Evolutionary conservation across 2,888 invertebrate genomes (phyloP).

Genomic region (Melieria crassipennis): DNA sequence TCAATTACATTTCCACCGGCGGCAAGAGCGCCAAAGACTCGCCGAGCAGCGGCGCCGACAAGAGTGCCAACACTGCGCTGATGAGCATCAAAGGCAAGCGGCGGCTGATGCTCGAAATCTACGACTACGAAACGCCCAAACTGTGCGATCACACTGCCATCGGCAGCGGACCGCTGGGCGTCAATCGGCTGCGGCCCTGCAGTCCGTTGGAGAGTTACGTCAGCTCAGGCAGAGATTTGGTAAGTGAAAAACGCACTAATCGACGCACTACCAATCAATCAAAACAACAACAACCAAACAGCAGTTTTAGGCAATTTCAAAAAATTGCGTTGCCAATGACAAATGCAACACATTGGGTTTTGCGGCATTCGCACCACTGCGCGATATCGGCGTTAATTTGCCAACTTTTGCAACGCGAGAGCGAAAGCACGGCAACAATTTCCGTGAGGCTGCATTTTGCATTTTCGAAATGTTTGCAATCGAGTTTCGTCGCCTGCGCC

Average conservation of each 20-base stretch:
- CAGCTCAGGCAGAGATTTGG: constrained; percentile 67
- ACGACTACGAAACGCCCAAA: constrained; percentile 79
- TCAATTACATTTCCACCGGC: constrained; percentile 59
- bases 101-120: constrained; percentile 74
- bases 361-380: too few species aligned
- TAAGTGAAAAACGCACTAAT: constrained; percentile 48
- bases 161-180: constrained; percentile 57
- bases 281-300: too few species aligned
- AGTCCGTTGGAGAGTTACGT: constrained; percentile 83
- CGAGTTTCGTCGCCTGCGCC: too few species aligned
- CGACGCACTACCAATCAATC: too few species aligned
- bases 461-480: too few species aligned
- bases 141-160: constrained; percentile 84
- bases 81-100: constrained; percentile 63
- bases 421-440: too few species aligned
- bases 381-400: too few species aligned
- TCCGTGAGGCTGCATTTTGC: too few species aligned
- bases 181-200: constrained; percentile 75
- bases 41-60: constrained; percentile 34
- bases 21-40: constrained; percentile 42
- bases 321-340: too few species aligned
- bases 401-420: too few species aligned
- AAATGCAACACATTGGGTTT: too few species aligned
- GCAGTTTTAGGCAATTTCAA: too few species aligned
- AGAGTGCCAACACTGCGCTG: constrained; percentile 49